Evolutionary conservation across 2,797 vertebrate species (phyloP).

Genomic region (Rhinichthys osculus): DNA sequence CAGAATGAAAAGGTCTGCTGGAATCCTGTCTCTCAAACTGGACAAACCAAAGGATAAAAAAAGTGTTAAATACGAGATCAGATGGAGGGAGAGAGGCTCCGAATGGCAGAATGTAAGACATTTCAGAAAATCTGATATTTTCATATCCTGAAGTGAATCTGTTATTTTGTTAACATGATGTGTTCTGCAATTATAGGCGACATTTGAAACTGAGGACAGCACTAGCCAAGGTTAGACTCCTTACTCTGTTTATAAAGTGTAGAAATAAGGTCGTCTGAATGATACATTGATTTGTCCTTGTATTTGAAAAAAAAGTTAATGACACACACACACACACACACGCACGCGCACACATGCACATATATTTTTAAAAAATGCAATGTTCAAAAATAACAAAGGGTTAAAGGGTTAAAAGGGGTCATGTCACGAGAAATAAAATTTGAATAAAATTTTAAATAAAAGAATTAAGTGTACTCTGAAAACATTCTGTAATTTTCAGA

Average conservation of each 20-base stretch:
- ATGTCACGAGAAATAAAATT: too few species aligned
- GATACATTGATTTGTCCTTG: background rate
- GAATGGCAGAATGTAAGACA: conserved; percentile 52
- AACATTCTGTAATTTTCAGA: background rate
- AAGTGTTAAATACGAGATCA: conserved; percentile 50
- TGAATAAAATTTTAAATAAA: background rate
- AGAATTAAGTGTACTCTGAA: background rate
- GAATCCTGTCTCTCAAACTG: conserved; percentile 42
- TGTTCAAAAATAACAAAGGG: background rate
- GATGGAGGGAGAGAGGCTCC: conserved; percentile 48
- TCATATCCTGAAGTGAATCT: background rate
- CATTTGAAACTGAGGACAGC: conserved; percentile 43
- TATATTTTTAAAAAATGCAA: background rate
- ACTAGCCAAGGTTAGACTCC: conserved; percentile 21
- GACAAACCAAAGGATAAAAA: conserved; percentile 31
- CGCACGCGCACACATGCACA: too few species aligned
- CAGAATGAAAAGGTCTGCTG: conserved; percentile 25
- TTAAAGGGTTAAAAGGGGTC: too few species aligned
- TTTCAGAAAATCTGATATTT: background rate
- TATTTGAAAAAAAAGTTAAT: background rate
- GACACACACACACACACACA: background rate
- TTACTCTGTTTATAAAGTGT: background rate
- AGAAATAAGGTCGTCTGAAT: background rate
- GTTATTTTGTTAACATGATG: conserved; percentile 13
- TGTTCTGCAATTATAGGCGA: conserved; percentile 40